A percentile compares a stretch with the other conserved stretches of the same genome.
Conservation (phyloP, 2,797 vertebrate species). For the Notolabrus celidotus region DNA sequence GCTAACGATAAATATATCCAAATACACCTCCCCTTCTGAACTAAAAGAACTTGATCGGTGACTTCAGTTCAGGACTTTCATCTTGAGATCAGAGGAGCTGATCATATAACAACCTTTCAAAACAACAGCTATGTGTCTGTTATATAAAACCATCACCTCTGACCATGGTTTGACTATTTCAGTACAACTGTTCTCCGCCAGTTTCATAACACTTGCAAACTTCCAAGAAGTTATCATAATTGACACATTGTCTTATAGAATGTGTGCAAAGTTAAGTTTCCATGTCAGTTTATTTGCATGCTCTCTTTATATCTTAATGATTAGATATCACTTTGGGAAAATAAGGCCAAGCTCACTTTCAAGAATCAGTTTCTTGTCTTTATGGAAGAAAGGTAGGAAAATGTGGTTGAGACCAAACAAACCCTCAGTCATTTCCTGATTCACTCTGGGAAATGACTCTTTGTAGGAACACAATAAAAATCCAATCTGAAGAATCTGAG, state of each 20-base stretch:
- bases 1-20: slow-evolving; percentile 1
- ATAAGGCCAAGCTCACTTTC: slow-evolving; percentile 13
- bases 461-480: not conserved
- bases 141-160: not conserved
- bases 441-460: slow-evolving; percentile 2
- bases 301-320: slow-evolving; percentile 14
- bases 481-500: slow-evolving; percentile 35
- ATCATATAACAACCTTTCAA: not conserved
- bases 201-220: not conserved
- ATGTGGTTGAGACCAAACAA: slow-evolving; percentile 1
- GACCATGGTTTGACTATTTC: slow-evolving; percentile 32
- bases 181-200: slow-evolving; percentile 21
- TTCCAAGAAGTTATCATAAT: not conserved
- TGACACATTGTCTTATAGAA: not conserved
- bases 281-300: slow-evolving; percentile 31
- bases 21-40: not conserved
- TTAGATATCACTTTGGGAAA: not conserved
- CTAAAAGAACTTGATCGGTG: slow-evolving; percentile 13
- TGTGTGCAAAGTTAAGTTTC: slow-evolving; percentile 15
- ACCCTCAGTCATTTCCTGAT: not conserved
- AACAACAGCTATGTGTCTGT: not conserved
- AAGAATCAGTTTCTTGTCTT: slow-evolving; percentile 1
- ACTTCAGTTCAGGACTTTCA: slow-evolving; percentile 1
- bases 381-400: not conserved
- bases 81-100: not conserved